Percentiles rank a stretch among this genome's conserved stretches.
These are phyloP conservation scores for Megalops atlanticus DNA, from an alignment of 2,113 vertebrate species.

Conservation along the genomic window DNA sequence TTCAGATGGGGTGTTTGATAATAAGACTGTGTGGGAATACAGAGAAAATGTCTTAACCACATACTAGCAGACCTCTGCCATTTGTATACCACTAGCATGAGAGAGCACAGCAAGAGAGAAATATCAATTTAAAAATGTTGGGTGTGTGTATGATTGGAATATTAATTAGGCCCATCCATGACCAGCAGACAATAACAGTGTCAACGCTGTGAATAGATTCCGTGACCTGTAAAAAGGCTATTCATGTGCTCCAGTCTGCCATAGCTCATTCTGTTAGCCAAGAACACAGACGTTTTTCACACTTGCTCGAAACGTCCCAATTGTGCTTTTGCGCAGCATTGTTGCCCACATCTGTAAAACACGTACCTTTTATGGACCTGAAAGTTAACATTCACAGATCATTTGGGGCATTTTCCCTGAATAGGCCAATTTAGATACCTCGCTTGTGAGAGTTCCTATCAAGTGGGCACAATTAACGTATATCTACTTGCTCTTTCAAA, in stretches of 20 bases:
- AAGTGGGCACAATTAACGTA: slow-evolving; percentile 43
- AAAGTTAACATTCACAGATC: slow-evolving; percentile 56
- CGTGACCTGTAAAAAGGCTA: slow-evolving; percentile 96
- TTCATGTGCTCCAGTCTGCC: slow-evolving; percentile 89
- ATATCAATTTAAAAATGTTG: slow-evolving; percentile 78
- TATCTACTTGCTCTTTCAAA: slow-evolving; percentile 38
- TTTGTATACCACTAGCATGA: not conserved
- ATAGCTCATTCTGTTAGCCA: slow-evolving; percentile 84
- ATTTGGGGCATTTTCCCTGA: slow-evolving; percentile 45
- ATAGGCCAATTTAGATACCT: slow-evolving; percentile 42
- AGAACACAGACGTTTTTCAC: slow-evolving; percentile 89
- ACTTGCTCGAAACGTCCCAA: slow-evolving; percentile 82
- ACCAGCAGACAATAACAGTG: slow-evolving; percentile 91
- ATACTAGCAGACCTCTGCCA: too few relatives aligned
- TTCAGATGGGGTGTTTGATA: too few relatives aligned
- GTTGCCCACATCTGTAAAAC: slow-evolving; percentile 72
- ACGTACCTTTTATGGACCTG: slow-evolving; percentile 55
- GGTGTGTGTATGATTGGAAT: slow-evolving; percentile 92
- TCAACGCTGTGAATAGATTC: slow-evolving; percentile 87
- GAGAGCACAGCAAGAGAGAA: slow-evolving; percentile 25
- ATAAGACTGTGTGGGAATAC: too few relatives aligned
- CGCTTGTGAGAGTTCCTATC: slow-evolving; percentile 40
- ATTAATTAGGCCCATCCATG: slow-evolving; percentile 98
- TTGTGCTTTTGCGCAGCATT: slow-evolving; percentile 77
- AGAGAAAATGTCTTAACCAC: too few relatives aligned